Evolutionary conservation across 2,888 invertebrate genomes (phyloP), one percentile per base, ranked within the genome.

Genomic region (Agonopterix heracliana): DNA sequence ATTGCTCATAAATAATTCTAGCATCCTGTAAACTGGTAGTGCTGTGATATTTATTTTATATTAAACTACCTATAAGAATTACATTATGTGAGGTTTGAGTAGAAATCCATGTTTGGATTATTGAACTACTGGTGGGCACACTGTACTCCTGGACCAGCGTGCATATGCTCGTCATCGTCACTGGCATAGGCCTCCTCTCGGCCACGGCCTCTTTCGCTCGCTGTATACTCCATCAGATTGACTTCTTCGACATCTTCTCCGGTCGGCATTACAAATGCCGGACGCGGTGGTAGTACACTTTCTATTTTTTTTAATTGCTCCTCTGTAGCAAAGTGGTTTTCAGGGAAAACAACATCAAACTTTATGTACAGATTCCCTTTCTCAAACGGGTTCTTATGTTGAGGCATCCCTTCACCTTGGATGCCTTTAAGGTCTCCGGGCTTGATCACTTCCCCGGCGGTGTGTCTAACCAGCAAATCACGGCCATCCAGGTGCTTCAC

Each of bases 401-500:
- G 89, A 1, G 98, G 98, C 97, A 98, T 98, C 14, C 98, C 98
- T 80, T 97, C 96, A 4, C 93, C 94, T 54, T 89, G 87, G 49
- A 98, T 92, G 54, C 93, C 92, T 75, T 94, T 95, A 2, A 95
- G 81, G 68, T 91, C 91, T 74, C 95, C 95, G 48, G 96, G 96
- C 66, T 94, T 93, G 55, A 98, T 92, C 12, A 98, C 93, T 61
- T 94, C 92, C 11, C 97, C 98, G 4, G 95, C 91, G 47, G 92
- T 90, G 63, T 93, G 93, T 74, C 91, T 92, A 48, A 98, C 90
- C 47, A 96, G 88, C 53, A 98, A 84, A 67, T 94, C 93, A 45
- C 97, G 90, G 0, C 95, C 96, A 86, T 98, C 98, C 61, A 98
- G 90, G 79, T 98, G 98, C 69, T 93, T 93, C n/a, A 98, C 84